These are phyloP conservation scores for Discoglossus pictus DNA, from an alignment of 2,797 vertebrate genomes.

Conservation along the genomic window DNA sequence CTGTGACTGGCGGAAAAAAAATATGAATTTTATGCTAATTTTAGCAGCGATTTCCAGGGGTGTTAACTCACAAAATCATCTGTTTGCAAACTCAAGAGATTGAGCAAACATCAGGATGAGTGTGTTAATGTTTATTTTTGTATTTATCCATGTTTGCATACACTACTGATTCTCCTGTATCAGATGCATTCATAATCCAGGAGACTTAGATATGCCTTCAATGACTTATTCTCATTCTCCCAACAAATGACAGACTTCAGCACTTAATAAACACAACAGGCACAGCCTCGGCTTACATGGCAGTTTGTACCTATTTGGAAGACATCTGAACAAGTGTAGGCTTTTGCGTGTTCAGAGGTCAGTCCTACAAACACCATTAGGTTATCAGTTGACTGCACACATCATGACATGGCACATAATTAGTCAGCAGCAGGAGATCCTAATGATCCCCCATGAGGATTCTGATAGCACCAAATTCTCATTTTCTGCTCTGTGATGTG, in stretches of 20 bases:
- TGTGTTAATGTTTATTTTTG: no score
- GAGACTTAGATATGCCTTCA: not conserved
- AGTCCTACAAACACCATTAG: slow-evolving; percentile 50
- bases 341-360: slow-evolving; percentile 23
- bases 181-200: no score
- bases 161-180: no score
- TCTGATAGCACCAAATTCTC: slow-evolving; percentile 50
- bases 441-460: slow-evolving; percentile 60
- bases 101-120: no score
- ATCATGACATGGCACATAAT: slow-evolving; percentile 57
- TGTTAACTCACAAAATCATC: no score
- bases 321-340: slow-evolving; percentile 12
- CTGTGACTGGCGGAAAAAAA: no score
- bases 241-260: slow-evolving; percentile 27
- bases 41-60: no score
- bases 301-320: slow-evolving; percentile 9
- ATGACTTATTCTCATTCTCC: slow-evolving; percentile 14
- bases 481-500: slow-evolving; percentile 63
- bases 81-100: no score
- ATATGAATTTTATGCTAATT: no score
- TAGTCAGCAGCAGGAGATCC: slow-evolving; percentile 58
- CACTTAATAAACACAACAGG: slow-evolving; percentile 11
- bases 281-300: slow-evolving; percentile 21
- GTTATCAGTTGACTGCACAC: slow-evolving; percentile 52
- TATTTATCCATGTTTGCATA: no score